A percentile compares a stretch with the other conserved stretches of the same genome.
These are phyloP conservation scores for Monoplex corrugatus DNA, from an alignment of 2,888 invertebrate genomes.

Conservation along the genomic window DNA sequence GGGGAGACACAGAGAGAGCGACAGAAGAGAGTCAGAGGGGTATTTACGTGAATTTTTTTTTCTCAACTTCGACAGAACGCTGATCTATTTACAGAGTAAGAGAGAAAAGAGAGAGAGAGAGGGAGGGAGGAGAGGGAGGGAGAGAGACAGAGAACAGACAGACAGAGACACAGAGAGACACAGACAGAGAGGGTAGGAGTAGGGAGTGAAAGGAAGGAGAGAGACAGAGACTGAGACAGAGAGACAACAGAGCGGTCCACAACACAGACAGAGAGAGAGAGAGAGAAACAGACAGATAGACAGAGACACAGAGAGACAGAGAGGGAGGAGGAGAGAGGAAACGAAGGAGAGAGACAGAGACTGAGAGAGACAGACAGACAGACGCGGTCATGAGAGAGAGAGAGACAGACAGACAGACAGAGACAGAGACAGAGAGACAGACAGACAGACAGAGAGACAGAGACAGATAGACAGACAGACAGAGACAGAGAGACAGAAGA, in stretches of 20 bases:
- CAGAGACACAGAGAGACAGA: neutral
- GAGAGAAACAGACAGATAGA: neutral
- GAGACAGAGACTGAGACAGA: neutral
- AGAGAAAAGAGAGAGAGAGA: no score
- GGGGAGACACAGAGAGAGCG: no score
- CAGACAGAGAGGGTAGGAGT: neutral
- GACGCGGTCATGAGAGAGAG: neutral
- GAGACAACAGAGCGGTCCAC: neutral
- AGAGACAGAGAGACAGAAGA: neutral
- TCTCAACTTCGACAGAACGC: no score
- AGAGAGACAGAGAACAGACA: neutral
- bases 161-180: no score
- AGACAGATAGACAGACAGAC: neutral
- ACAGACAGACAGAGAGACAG: neutral
- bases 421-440: neutral
- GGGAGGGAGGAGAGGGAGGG: neutral
- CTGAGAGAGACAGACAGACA: neutral
- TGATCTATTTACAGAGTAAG: no score
- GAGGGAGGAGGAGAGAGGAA: no score
- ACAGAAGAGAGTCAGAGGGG: no score
- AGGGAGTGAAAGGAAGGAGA: no score
- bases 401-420: neutral
- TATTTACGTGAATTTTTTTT: no score
- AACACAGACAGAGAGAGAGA: neutral
- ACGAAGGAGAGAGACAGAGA: no score